phyloP scores from a whole-genome alignment of 2,797 vertebrate genomes.

The Trachurus trachurus region DNA sequence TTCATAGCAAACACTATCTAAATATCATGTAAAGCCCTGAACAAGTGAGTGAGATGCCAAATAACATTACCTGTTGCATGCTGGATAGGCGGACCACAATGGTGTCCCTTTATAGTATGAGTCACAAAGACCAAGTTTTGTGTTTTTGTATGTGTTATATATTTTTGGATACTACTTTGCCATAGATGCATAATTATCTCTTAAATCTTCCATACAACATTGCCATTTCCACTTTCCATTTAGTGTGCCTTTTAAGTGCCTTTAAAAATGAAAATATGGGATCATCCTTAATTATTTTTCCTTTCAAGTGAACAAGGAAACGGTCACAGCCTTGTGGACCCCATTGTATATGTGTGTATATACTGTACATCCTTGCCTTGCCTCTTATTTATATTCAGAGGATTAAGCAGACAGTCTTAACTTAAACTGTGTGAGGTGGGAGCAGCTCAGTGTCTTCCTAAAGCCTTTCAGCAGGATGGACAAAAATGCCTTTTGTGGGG shows the following conservation, averaged over 20 bases:
- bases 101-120: background rate
- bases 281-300: slow-evolving; percentile 1
- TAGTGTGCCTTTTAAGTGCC: slow-evolving; percentile 34
- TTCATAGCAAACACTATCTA: background rate
- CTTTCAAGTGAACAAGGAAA: too few species aligned
- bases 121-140: background rate
- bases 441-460: slow-evolving; percentile 12
- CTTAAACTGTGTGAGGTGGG: background rate
- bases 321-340: too few species aligned
- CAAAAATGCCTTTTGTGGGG: background rate
- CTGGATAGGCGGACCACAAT: background rate
- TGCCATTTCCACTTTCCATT: slow-evolving; percentile 1
- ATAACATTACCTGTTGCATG: background rate
- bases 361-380: background rate
- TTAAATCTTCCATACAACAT: slow-evolving; percentile 7
- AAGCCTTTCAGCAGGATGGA: slow-evolving; percentile 8
- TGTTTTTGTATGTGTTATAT: background rate
- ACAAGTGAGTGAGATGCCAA: background rate
- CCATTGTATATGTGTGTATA: background rate
- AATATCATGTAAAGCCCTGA: background rate
- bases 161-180: slow-evolving; percentile 14
- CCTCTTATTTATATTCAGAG: slow-evolving; percentile 42
- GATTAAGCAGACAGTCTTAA: slow-evolving; percentile 8
- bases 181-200: background rate
- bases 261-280: slow-evolving; percentile 1